Evolutionary conservation across 2,888 invertebrate species (phyloP), one percentile per base, ranked within the genome.

Genomic region (Epinotia bilunana): DNA sequence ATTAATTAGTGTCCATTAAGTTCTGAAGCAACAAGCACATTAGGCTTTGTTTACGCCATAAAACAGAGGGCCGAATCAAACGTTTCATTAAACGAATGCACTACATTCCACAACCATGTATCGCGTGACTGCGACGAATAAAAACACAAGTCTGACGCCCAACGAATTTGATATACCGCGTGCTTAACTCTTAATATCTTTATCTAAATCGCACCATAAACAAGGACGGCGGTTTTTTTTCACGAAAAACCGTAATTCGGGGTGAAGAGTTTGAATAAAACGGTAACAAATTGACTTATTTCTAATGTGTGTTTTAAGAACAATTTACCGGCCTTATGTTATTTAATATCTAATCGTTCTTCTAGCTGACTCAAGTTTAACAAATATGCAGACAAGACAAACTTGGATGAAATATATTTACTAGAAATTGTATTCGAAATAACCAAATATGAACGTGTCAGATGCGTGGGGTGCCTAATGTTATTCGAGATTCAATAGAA

Each of bases 101-200:
- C 55, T 28, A 64, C 91, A 92, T 92, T 91, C 92, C 87, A 78
- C 83, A 80, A 79, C 85, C 88, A 83, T 92, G 93, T 55, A 65
- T 92, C 82, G 93, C 93, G 93, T 93, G 93, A 89, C 90, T 80
- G 46, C 77, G 71, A 67, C 77, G 79, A 88, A 92, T 93, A 91
- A 92, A 91, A 90, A 89, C 85, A 83, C 82, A 80, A 80, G 81
- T 43, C 43, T 53, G 62, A 57, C 83, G 77, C 73, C 88, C 86
- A 84, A 85, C 88, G 87, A 91, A 91, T 92, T 92, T 92, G 92
- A 93, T 90, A 89, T 89, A 89, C 83, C 82, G 83, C 84, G 86
- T 87, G 89, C 87, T 91, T 88, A 90, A 90, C 87, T 87, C 87
- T 82, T 86, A 87, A 91, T 91, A 91, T 91, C 90, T 91, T 87